These are phyloP conservation scores for Clostera curtula DNA, from an alignment of 2,888 invertebrate species.

Conservation along the genomic window DNA sequence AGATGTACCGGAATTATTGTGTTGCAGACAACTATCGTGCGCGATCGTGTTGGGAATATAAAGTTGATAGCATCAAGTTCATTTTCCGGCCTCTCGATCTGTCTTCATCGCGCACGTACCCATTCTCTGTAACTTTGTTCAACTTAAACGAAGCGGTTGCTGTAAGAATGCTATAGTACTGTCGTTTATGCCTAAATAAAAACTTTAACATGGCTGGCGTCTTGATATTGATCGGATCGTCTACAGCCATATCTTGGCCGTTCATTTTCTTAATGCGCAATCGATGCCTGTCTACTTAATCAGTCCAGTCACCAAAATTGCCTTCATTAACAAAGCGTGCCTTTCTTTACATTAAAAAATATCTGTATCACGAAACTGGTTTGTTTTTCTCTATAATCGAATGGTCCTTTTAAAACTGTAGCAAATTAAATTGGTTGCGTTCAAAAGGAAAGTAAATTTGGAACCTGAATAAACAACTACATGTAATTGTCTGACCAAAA, in stretches of 20 bases:
- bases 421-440: conserved; percentile 36
- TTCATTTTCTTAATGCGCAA: conserved; percentile 34
- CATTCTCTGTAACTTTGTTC: conserved; percentile 5
- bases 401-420: conserved; percentile 42
- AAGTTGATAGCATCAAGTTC: conserved; percentile 22
- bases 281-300: conserved; percentile 48
- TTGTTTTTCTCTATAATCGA: conserved; percentile 42
- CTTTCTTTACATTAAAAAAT: conserved; percentile 37
- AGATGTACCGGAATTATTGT: conserved; percentile 64
- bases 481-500: conserved; percentile 10
- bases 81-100: conserved; percentile 13
- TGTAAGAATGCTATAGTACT: neutral
- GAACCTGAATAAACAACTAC: conserved; percentile 26
- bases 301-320: conserved; percentile 50
- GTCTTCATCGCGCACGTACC: conserved; percentile 11
- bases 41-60: conserved; percentile 50
- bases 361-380: conserved; percentile 47
- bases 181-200: neutral
- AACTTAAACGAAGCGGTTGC: neutral
- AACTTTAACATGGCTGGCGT: conserved; percentile 5
- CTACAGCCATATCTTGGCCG: conserved; percentile 15
- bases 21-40: conserved; percentile 47
- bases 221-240: conserved; percentile 16
- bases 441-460: conserved; percentile 29
- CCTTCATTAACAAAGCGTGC: conserved; percentile 50